A percentile compares a stretch with the other conserved stretches of the same genome.
phyloP scores from a whole-genome alignment of 2,113 vertebrate genomes.

The Podarcis cretensis region DNA sequence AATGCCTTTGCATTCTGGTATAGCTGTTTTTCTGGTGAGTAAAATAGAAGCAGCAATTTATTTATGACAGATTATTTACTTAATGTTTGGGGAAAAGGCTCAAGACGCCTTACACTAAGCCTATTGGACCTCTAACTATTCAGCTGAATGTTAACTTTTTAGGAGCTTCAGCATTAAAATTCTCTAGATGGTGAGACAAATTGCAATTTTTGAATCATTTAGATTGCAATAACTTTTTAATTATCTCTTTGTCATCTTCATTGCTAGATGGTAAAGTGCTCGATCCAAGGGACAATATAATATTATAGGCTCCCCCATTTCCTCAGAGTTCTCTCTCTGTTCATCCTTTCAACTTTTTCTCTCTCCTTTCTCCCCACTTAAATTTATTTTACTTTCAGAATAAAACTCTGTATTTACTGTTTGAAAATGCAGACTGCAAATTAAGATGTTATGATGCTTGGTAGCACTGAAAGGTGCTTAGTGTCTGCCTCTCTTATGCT shows the following conservation, averaged over 20 bases:
- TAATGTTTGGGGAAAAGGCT: not conserved
- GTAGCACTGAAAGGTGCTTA: not conserved
- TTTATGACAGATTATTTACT: not conserved
- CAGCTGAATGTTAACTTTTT: not conserved
- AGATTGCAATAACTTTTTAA: not conserved
- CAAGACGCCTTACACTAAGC: not conserved
- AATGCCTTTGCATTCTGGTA: slow-evolving; percentile 10
- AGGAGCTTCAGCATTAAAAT: not conserved
- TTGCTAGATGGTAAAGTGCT: not conserved
- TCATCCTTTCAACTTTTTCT: not conserved
- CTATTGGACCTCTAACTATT: not conserved
- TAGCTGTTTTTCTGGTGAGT: not conserved
- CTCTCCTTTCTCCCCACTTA: not conserved
- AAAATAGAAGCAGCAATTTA: not conserved
- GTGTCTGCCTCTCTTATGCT: not conserved
- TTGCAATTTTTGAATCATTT: not conserved
- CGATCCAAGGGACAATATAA: not conserved
- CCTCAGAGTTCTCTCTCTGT: not conserved
- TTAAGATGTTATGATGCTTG: not conserved
- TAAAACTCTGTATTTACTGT: not conserved
- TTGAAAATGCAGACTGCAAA: not conserved
- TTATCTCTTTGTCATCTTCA: not conserved
- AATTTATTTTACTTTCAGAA: not conserved
- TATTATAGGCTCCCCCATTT: not conserved
- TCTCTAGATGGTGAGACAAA: not conserved